phyloP scores from a whole-genome alignment of 2,888 invertebrate genomes.

The Drosophila cognata region DNA sequence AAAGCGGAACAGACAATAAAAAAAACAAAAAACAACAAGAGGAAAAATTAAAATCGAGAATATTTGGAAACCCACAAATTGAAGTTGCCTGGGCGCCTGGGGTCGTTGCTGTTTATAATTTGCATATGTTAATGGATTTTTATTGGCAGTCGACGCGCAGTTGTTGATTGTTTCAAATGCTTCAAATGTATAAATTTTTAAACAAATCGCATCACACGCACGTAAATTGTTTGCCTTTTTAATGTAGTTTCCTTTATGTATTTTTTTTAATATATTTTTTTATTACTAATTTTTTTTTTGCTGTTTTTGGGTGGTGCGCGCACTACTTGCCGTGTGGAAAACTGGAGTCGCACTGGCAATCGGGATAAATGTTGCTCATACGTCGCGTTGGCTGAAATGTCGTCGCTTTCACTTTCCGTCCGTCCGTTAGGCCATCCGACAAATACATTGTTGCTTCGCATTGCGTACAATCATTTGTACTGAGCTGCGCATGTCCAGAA shows the following conservation, averaged over 20 bases:
- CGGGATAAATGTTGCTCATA: slow-evolving; percentile 67
- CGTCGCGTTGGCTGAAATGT: slow-evolving; percentile 66
- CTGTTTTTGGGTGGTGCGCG: slow-evolving; percentile 38
- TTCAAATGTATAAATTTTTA: slow-evolving; percentile 23
- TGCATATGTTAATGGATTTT: slow-evolving; percentile 68
- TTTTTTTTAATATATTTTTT: slow-evolving; percentile 8
- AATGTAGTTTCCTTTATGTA: slow-evolving; percentile 28
- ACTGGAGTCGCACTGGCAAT: slow-evolving; percentile 69
- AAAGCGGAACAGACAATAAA: neutral
- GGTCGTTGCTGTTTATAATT: slow-evolving; percentile 62
- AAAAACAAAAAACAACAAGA: neutral
- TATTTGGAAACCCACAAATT: slow-evolving; percentile 29
- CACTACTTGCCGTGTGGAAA: slow-evolving; percentile 69
- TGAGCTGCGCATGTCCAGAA: slow-evolving; percentile 67
- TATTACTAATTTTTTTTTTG: slow-evolving; percentile 17
- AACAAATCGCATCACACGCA: slow-evolving; percentile 52
- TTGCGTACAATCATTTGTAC: slow-evolving; percentile 47
- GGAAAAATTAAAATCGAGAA: neutral
- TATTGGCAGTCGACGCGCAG: slow-evolving; percentile 34
- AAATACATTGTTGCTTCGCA: slow-evolving; percentile 61
- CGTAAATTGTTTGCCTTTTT: slow-evolving; percentile 27
- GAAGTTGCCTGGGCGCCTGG: slow-evolving; percentile 33
- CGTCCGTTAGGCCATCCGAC: slow-evolving; percentile 10
- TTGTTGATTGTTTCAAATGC: slow-evolving; percentile 57
- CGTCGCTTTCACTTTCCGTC: slow-evolving; percentile 57